These are phyloP conservation scores for Plebejus argus DNA, from an alignment of 2,888 invertebrate species.

Conservation along the genomic window DNA sequence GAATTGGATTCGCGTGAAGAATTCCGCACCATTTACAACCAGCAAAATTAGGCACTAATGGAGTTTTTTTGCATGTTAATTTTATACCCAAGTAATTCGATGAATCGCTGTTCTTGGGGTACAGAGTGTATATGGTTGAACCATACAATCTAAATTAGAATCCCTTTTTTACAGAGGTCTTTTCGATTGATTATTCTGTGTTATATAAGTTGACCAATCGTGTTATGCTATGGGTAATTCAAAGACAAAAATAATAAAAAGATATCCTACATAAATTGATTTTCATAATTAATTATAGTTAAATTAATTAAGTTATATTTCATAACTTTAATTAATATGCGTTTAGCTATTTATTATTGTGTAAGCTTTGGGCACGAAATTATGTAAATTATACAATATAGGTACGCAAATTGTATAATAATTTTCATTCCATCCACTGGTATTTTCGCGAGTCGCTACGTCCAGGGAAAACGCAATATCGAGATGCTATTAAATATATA, in stretches of 20 bases:
- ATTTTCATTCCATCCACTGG: constrained; percentile 10
- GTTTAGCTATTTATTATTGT: background rate
- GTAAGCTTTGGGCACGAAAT: background rate
- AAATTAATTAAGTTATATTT: background rate
- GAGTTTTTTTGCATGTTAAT: no score
- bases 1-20: background rate
- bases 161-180: no score
- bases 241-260: no score
- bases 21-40: background rate
- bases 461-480: constrained; percentile 13
- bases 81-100: no score
- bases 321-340: background rate
- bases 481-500: background rate
- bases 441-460: constrained; percentile 9
- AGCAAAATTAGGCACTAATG: no score
- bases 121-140: no score
- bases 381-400: background rate
- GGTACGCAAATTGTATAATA: background rate
- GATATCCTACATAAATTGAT: no score
- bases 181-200: no score
- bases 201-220: no score
- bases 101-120: no score
- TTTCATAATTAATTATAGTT: background rate
- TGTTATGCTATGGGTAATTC: no score
- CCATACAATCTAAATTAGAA: no score